These are phyloP conservation scores for Spodoptera picta DNA, from an alignment of 2,888 invertebrate species.

Conservation along the genomic window DNA sequence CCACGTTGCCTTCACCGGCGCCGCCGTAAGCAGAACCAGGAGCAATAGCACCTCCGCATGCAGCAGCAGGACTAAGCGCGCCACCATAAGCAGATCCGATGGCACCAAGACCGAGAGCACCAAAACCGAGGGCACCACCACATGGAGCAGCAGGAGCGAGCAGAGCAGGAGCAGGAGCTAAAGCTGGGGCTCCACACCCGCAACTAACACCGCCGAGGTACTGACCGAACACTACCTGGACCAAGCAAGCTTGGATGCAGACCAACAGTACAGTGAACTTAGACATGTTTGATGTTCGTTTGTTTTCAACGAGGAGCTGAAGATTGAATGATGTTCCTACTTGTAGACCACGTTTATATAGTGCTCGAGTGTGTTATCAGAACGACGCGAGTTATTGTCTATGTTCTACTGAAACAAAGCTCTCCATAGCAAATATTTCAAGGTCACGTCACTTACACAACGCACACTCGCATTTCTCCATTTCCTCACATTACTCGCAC, in stretches of 20 bases:
- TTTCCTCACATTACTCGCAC: background rate
- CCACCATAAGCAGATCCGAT: constrained; percentile 6
- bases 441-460: background rate
- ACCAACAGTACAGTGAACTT: background rate
- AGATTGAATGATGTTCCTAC: constrained; percentile 5
- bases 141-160: too few relatives aligned
- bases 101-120: background rate
- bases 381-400: background rate
- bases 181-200: too few relatives aligned
- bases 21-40: constrained; percentile 42
- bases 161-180: too few relatives aligned
- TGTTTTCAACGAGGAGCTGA: constrained; percentile 3
- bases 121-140: too few relatives aligned
- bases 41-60: background rate
- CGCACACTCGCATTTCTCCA: too few relatives aligned
- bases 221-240: too few relatives aligned
- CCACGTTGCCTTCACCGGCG: constrained; percentile 56
- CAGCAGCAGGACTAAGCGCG: constrained; percentile 3
- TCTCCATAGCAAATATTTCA: background rate
- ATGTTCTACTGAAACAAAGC: constrained; percentile 3
- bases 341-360: constrained; percentile 5
- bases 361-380: constrained; percentile 1
- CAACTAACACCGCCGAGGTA: too few relatives aligned
- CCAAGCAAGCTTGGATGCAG: background rate
- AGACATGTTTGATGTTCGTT: constrained; percentile 2